Conservation (phyloP, 2,797 vertebrate genomes). For the Chelonia mydas region DNA sequence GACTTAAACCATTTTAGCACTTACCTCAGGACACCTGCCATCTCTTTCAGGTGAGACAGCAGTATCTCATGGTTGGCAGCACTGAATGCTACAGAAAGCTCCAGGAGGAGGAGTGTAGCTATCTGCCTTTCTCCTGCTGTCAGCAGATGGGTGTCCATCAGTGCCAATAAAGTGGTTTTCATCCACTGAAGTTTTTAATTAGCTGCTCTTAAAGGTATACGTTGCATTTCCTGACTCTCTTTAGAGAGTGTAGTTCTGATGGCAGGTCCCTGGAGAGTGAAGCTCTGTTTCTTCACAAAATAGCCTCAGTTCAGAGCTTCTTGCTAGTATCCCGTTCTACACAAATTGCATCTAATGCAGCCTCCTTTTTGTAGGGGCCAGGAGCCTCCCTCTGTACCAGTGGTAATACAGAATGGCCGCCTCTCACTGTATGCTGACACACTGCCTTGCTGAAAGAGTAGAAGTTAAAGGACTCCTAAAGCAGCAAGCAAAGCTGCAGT, state of each 20-base stretch:
- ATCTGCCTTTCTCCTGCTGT: conserved; percentile 23
- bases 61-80: not conserved
- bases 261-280: not conserved
- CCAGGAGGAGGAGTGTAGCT: conserved; percentile 21
- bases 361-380: not conserved
- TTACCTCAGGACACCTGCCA: not conserved
- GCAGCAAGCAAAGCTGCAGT: not conserved
- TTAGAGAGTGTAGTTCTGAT: not conserved
- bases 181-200: not conserved
- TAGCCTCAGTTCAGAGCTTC: conserved; percentile 18
- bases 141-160: conserved; percentile 18
- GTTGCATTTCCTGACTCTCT: not conserved
- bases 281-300: not conserved
- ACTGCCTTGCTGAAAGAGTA: not conserved
- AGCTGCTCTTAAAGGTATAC: not conserved
- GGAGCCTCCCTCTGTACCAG: not conserved
- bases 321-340: not conserved
- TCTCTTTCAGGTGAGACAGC: not conserved
- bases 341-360: not conserved
- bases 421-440: not conserved
- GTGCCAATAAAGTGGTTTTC: not conserved
- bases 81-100: not conserved
- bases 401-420: not conserved
- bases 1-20: not conserved
- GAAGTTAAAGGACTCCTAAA: not conserved